Percentiles rank a stretch among this genome's conserved stretches.
Evolutionary conservation across 2,888 invertebrate genomes (phyloP).

Genomic region (Sthenelais limicola): DNA sequence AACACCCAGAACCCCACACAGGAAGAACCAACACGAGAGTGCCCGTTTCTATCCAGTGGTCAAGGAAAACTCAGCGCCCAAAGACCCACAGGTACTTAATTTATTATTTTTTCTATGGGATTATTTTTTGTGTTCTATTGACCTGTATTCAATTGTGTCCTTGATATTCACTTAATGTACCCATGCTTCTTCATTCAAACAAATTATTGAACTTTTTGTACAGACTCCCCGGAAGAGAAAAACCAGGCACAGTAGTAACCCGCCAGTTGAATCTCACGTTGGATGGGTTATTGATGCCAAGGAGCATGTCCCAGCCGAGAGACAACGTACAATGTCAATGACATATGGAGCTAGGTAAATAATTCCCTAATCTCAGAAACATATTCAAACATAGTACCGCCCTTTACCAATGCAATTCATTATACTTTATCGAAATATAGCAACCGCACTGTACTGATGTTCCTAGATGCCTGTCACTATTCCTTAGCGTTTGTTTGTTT

Average conservation of each 20-base stretch:
- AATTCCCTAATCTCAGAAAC: too few species aligned
- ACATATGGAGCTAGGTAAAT: too few species aligned
- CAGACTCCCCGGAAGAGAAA: slow-evolving; percentile 72
- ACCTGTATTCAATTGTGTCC: neutral
- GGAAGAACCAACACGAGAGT: slow-evolving; percentile 71
- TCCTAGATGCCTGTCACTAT: too few species aligned
- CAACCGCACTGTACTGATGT: too few species aligned
- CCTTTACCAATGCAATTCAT: too few species aligned
- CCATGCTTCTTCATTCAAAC: too few species aligned
- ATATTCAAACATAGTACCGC: too few species aligned
- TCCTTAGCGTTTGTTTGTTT: too few species aligned
- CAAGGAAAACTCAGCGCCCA: slow-evolving; percentile 77
- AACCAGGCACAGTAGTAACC: slow-evolving; percentile 83
- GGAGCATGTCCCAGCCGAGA: slow-evolving; percentile 59
- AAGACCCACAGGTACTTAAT: slow-evolving; percentile 66
- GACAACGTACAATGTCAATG: neutral
- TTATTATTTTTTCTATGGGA: neutral
- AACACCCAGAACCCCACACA: slow-evolving; percentile 28
- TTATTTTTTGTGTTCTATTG: neutral
- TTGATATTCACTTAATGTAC: neutral
- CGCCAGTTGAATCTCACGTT: slow-evolving; percentile 91
- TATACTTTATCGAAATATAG: too few species aligned
- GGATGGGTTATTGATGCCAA: slow-evolving; percentile 92
- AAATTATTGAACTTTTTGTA: neutral
- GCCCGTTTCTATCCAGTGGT: slow-evolving; percentile 95